Conservation (phyloP, 2,888 invertebrate species). For the Agrotis puta region DNA sequence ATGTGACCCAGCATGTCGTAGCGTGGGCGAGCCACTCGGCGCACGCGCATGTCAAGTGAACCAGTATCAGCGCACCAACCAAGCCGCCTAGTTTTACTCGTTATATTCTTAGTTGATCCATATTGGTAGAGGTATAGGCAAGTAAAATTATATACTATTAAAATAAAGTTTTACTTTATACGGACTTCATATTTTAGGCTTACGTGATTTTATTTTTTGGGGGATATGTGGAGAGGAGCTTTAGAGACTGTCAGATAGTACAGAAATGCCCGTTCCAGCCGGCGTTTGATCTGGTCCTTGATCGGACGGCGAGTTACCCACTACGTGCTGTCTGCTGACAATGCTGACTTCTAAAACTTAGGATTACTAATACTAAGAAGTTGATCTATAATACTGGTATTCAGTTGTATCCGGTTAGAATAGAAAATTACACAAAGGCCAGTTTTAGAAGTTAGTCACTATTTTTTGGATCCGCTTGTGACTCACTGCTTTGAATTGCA, state of each 20-base stretch:
- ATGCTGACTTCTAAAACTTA: too few species aligned
- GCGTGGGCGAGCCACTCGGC: conserved; percentile 60
- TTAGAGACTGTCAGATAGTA: too few species aligned
- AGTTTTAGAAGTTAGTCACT: conserved; percentile 1
- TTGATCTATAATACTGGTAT: background rate
- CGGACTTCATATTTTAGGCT: too few species aligned
- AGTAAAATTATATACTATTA: too few species aligned
- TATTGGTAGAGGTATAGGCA: background rate
- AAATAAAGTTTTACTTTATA: background rate
- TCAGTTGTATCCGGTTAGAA: background rate
- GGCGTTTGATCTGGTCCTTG: too few species aligned
- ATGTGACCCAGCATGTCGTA: conserved; percentile 43
- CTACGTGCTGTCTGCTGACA: too few species aligned
- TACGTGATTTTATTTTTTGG: too few species aligned
- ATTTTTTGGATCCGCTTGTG: background rate
- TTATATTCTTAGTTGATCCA: conserved; percentile 6
- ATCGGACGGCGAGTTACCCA: too few species aligned
- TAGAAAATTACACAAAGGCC: background rate
- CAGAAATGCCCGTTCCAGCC: too few species aligned
- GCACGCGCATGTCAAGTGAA: conserved; percentile 59
- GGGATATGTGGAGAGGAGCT: too few species aligned
- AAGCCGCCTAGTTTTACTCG: conserved; percentile 25
- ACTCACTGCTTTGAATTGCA: background rate
- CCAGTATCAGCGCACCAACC: conserved; percentile 47
- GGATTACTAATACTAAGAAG: background rate